Percentiles rank a stretch among this genome's conserved stretches.
Evolutionary conservation across 2,797 vertebrate species (phyloP).

Genomic region (Gymnothorax reevesii): DNA sequence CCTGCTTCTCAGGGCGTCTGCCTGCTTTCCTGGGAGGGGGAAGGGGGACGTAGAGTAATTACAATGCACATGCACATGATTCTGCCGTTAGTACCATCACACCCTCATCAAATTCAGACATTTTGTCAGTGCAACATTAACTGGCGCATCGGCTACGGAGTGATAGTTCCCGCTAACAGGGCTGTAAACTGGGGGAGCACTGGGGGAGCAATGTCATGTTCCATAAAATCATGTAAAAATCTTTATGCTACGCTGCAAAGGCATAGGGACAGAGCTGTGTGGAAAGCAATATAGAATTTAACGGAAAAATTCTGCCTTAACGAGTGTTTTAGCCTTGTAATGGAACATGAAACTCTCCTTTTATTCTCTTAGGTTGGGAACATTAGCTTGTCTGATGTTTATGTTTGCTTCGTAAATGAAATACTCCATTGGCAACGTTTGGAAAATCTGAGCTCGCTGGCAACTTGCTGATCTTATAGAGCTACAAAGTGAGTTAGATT

Average conservation of each 20-base stretch:
- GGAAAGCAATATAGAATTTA: too few species aligned
- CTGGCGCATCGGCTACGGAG: neutral
- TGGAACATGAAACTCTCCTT: too few species aligned
- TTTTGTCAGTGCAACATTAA: neutral
- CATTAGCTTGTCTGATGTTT: too few species aligned
- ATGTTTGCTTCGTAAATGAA: too few species aligned
- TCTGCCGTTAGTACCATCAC: neutral
- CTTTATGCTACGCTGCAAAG: neutral
- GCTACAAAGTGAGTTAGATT: too few species aligned
- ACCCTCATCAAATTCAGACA: slow-evolving; percentile 10
- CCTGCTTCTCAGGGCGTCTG: neutral
- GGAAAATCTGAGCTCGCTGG: too few species aligned
- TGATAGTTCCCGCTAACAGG: too few species aligned
- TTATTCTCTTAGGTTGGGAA: too few species aligned
- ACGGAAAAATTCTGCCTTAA: too few species aligned
- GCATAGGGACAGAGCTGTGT: neutral
- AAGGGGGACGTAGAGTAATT: neutral
- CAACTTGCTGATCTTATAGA: too few species aligned
- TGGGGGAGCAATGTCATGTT: neutral
- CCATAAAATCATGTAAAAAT: neutral
- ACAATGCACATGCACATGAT: neutral
- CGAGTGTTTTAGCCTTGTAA: too few species aligned
- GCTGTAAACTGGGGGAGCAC: neutral
- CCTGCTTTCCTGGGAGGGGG: neutral
- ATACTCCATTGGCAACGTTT: too few species aligned